Evolutionary conservation across 2,888 invertebrate species (phyloP).

Genomic region (Dinocampus coccinellae): DNA sequence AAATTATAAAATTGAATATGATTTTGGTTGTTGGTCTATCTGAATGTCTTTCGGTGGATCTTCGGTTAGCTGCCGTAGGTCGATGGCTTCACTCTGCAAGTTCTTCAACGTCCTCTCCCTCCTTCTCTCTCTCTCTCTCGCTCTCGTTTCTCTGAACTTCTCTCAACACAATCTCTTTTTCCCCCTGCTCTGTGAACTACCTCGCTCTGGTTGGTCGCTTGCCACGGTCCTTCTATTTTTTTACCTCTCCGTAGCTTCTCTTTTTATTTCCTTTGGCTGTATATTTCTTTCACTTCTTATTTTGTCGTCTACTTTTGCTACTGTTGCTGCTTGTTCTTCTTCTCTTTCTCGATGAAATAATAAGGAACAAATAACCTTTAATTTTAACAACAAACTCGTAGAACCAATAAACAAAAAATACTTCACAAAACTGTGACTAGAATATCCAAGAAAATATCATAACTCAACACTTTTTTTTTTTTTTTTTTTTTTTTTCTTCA

Average conservation of each 20-base stretch:
- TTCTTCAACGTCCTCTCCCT: slow-evolving; percentile 21
- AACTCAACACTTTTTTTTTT: slow-evolving; percentile 20
- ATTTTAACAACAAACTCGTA: slow-evolving; percentile 10
- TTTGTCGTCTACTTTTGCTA: not conserved
- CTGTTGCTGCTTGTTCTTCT: not conserved
- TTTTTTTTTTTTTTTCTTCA: not conserved
- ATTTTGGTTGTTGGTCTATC: slow-evolving; percentile 21
- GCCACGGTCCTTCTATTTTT: slow-evolving; percentile 25
- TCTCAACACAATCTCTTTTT: slow-evolving; percentile 21
- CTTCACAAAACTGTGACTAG: slow-evolving; percentile 46
- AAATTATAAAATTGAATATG: not conserved
- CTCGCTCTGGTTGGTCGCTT: slow-evolving; percentile 36
- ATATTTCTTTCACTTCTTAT: slow-evolving; percentile 17
- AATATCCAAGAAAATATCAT: slow-evolving; percentile 62
- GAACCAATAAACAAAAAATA: slow-evolving; percentile 1
- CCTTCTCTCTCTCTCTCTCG: slow-evolving; percentile 16
- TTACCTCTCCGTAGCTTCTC: slow-evolving; percentile 21
- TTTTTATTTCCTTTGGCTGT: slow-evolving; percentile 25
- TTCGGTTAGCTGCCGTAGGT: slow-evolving; percentile 14
- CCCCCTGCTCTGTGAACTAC: slow-evolving; percentile 10
- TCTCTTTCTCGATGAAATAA: not conserved
- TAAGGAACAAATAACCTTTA: not conserved
- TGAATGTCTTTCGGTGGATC: not conserved
- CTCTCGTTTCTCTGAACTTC: slow-evolving; percentile 20
- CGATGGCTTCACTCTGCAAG: slow-evolving; percentile 27